Evolutionary conservation across 2,113 vertebrate species (phyloP), one percentile per base, ranked within the genome.

Genomic region (Archocentrus centrarchus): DNA sequence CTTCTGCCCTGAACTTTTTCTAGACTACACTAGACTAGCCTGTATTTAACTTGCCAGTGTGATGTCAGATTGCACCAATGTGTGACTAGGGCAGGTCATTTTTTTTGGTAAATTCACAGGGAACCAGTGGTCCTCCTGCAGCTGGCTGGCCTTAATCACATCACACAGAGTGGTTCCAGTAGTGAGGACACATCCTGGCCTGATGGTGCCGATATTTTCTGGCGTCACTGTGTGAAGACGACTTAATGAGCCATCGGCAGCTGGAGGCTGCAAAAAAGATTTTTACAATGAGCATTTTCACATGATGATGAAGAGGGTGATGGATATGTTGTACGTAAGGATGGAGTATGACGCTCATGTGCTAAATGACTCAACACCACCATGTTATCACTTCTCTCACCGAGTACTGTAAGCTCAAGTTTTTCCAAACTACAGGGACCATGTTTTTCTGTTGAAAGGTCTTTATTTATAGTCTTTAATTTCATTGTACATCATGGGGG

Each of bases 401-500:
- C 18, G 11, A 70, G 68, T 73, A 55, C 68, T 53, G 53, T 73
- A 14, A 53, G 47, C 66, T 53, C 44, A 30, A 53, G 44, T 4
- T 73, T 53, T 53, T 53, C 13, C 27, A 8, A 32, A n/a, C 44
- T 73, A 27, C 44, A 70, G 6, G 11, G 44, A 53, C 68, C 0
- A 11, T 55, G 47, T 73, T 73, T 73, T 73, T 55, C 27, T 73
- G 47, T 55, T 73, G 5, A 80, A n/a, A 4, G 77, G 64, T 64
- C 59, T 47, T 79, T 85, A 22, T 66, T 59, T 75, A 20, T 62
- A 77, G 68, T 47, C 14, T 47, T 55, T 76, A 35, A 75, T 35
- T 11, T 77, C 78, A 68, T 53, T 79, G 57, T 32, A 63, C 68
- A 73, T 55, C 32, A 81, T 47, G 41, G 5, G 32, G 92, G 82